Percentiles rank a stretch among this genome's conserved stretches.
phyloP scores from a whole-genome alignment of 2,888 invertebrate species.

The Gerris lacustris region DNA sequence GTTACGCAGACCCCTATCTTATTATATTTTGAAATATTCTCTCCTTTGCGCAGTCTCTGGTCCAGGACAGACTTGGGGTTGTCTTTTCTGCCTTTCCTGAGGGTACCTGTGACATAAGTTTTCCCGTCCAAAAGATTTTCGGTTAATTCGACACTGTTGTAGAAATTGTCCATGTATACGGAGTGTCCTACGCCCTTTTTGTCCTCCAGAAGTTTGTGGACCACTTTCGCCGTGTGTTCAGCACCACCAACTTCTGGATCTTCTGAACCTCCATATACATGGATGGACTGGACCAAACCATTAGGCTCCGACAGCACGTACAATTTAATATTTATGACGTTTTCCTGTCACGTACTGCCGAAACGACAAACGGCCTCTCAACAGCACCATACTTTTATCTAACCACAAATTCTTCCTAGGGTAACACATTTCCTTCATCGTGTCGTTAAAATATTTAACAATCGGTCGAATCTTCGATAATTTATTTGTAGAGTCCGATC shows the following conservation, averaged over 20 bases:
- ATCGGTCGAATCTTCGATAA: too few relatives aligned
- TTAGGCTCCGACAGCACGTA: constrained; percentile 32
- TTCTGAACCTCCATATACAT: neutral
- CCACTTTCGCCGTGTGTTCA: constrained; percentile 31
- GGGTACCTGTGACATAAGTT: constrained; percentile 35
- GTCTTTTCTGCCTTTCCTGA: constrained; percentile 29
- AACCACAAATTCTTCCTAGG: too few relatives aligned
- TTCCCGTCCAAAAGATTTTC: constrained; percentile 28
- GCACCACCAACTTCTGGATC: constrained; percentile 20
- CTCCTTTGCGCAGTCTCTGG: too few relatives aligned
- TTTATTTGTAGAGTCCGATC: too few relatives aligned
- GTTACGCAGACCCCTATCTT: too few relatives aligned
- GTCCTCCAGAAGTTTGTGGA: constrained; percentile 32
- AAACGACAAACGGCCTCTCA: too few relatives aligned
- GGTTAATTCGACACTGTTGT: constrained; percentile 33
- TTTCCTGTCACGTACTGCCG: constrained; percentile 21
- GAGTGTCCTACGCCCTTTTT: constrained; percentile 32
- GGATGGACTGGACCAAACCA: constrained; percentile 25
- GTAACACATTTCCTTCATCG: too few relatives aligned
- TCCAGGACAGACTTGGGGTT: too few relatives aligned
- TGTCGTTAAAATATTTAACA: too few relatives aligned
- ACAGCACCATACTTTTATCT: too few relatives aligned
- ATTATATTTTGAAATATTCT: too few relatives aligned
- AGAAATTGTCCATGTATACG: constrained; percentile 35
- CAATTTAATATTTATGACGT: constrained; percentile 33